Evolutionary conservation across 2,113 vertebrate species (phyloP), one percentile per base, ranked within the genome.

Genomic region (Myotis lucifugus): DNA sequence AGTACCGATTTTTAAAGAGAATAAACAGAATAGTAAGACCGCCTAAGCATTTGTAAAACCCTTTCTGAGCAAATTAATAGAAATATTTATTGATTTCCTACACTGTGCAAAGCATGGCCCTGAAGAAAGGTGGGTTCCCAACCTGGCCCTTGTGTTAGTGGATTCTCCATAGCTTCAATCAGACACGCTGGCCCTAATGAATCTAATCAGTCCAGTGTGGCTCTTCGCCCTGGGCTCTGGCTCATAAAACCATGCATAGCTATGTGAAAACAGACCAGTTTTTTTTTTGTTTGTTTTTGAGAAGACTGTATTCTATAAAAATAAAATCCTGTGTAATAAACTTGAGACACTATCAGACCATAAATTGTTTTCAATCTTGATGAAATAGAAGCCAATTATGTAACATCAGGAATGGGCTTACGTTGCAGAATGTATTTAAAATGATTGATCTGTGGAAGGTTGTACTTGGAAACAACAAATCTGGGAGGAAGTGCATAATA

Each of bases 391-490:
- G 34, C 52, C 18, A n/a, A 56, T 81, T 61, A 90, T 81, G 61
- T 84, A 78, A 46, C 48, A 48, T 42, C 46, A 73, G 32, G 18
- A 93, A 73, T 59, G 40, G 73, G 14, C 21, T 96, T 89, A 73
- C 34, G 27, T 12, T 91, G 32, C n/a, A 74, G 73, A 89, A 83
- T 86, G n/a, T 79, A 56, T 92, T 95, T 93, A 78, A 95, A 85
- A 40, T 90, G 83, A 94, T 52, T 69, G 37, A 11, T 59, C 37
- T 37, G 34, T 73, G 27, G 50, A 86, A 93, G 66, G 66, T 40
- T 85, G 67, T 61, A 61, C 54, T 95, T 96, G 48, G 64, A 96
- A 89, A 87, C 56, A 73, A 85, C 59, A 88, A 54, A 88, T 96
- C 83, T 93, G 56, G 85, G 61, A 91, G 79, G 83, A 86, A 74